Conservation (phyloP, 2,113 vertebrate genomes). For the Sphaerodactylus townsendi region DNA sequence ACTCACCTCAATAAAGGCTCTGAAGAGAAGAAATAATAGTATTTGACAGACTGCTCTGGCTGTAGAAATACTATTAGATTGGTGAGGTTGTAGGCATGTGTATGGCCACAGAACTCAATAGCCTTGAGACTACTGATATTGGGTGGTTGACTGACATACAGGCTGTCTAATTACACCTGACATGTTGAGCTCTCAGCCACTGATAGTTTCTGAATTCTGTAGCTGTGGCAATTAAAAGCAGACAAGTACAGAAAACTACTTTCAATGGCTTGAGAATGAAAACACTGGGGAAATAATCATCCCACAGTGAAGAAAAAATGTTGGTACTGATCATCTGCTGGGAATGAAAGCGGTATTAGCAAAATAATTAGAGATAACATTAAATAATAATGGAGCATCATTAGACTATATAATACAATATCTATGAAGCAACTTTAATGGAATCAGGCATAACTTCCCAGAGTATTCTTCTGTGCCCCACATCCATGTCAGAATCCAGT, state of each 20-base stretch:
- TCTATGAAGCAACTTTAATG: conserved; percentile 47
- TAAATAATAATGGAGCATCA: conserved; percentile 35
- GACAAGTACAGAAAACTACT: conserved; percentile 19
- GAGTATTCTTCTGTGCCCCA: neutral
- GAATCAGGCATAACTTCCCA: conserved; percentile 30
- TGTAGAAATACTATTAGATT: neutral
- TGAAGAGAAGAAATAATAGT: neutral
- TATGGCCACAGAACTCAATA: neutral
- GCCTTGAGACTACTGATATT: neutral
- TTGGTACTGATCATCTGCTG: conserved; percentile 20
- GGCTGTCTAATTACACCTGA: neutral
- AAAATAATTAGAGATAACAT: conserved; percentile 47
- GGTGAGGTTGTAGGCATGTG: neutral
- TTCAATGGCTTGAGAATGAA: conserved; percentile 25
- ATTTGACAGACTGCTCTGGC: neutral
- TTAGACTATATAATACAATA: conserved; percentile 49
- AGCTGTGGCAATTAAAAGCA: neutral
- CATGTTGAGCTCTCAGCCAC: neutral
- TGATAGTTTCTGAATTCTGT: conserved; percentile 1
- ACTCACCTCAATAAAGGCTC: neutral
- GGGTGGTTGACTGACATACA: neutral
- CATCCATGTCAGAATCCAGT: conserved; percentile 1
- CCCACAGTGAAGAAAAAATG: conserved; percentile 52
- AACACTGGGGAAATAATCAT: conserved; percentile 21
- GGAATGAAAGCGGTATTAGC: conserved; percentile 39